These are phyloP conservation scores for Caloenas nicobarica DNA, from an alignment of 2,113 vertebrate genomes.

Conservation along the genomic window DNA sequence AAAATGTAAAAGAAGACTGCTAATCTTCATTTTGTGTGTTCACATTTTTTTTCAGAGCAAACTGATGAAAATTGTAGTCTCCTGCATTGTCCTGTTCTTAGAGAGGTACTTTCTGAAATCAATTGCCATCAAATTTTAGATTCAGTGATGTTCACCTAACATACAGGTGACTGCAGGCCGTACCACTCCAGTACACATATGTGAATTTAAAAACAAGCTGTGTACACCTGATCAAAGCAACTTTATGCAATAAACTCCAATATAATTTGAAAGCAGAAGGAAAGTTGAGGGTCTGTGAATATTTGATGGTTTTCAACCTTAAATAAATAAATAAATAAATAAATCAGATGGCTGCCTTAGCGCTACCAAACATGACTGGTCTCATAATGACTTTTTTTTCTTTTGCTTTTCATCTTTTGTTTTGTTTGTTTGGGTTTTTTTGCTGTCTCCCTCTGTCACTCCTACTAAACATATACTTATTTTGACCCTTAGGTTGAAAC, in stretches of 20 bases:
- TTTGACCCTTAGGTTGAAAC: not conserved
- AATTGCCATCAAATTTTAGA: not conserved
- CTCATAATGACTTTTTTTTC: not conserved
- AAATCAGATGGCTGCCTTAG: not conserved
- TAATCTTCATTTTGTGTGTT: not conserved
- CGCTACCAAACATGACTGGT: not conserved
- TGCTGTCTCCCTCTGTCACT: not conserved
- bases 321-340: not conserved
- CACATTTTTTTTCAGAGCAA: not conserved
- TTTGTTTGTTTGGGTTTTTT: not conserved
- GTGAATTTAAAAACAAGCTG: not conserved
- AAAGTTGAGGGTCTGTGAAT: not conserved
- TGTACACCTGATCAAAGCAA: not conserved
- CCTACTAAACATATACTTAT: not conserved
- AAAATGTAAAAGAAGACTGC: not conserved
- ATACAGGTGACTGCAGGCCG: not conserved
- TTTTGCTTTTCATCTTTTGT: not conserved
- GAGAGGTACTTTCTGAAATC: not conserved
- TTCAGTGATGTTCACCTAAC: not conserved
- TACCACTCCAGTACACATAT: not conserved
- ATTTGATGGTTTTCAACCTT: not conserved
- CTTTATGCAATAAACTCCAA: not conserved
- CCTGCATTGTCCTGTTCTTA: not conserved
- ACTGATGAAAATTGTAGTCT: not conserved
- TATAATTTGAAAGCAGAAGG: not conserved